Evolutionary conservation across 2,888 invertebrate genomes (phyloP).

Genomic region (Calameuta pallipes): DNA sequence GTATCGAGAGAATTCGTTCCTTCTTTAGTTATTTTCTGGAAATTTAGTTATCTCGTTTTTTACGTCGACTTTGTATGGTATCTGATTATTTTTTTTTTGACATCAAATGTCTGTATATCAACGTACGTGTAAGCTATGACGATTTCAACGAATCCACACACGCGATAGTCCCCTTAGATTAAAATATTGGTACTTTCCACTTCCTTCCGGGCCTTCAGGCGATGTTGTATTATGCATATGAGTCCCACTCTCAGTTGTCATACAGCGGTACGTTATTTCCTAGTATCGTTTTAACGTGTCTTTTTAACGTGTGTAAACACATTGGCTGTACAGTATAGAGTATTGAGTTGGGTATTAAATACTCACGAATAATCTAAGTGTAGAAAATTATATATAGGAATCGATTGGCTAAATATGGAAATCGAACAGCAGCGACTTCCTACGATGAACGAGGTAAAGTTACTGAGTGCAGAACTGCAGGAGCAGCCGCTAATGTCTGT

Average conservation of each 20-base stretch:
- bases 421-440: not conserved
- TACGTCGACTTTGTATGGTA: not conserved
- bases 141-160: not conserved
- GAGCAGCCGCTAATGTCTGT: not conserved
- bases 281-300: not conserved
- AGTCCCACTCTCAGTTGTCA: not conserved
- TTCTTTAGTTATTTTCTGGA: not conserved
- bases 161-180: constrained; percentile 21
- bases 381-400: not conserved
- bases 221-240: not conserved
- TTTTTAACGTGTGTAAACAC: not conserved
- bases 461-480: not conserved
- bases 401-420: not conserved
- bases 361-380: not conserved
- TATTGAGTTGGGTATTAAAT: not conserved
- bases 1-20: not conserved
- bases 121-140: not conserved
- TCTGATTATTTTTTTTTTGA: not conserved
- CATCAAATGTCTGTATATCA: not conserved
- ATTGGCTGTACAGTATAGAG: not conserved
- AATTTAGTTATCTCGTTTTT: not conserved
- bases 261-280: not conserved
- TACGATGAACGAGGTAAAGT: not conserved
- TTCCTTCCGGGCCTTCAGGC: constrained; percentile 43
- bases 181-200: constrained; percentile 47